Base-by-base conservation (phyloP, 2,113 vertebrate species). In the Jaculus jaculus region DNA sequence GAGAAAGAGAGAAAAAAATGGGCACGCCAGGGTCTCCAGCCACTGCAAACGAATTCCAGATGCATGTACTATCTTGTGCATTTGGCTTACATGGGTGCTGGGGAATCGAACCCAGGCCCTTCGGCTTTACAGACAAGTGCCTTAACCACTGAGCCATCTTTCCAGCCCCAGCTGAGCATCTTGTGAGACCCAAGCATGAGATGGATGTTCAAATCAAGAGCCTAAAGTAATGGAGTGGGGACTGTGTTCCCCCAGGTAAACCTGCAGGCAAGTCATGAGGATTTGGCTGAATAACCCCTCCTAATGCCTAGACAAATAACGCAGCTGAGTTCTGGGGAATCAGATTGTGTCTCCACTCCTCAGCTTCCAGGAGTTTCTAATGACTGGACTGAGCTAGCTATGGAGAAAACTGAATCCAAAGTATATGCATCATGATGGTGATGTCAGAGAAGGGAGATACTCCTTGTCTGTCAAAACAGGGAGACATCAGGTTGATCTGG, bases 241-340 rank as follows among this genome's bases (percentile, higher is more conserved):
- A 93, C 91, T 65, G 37, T 5, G 17, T 65, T 90, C 61, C 93
- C 94, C 84, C 74, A 87, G 84, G 91, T 82, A 95, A 96, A 93
- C 61, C 54, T 54, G 84, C 78, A 63, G 58, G 71, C 89, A 92
- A 89, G 84, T 61, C 34, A 0, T 72, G 23, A 20, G 23, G 89
- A 92, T 32, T 95, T 92, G 90, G 74, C 86, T 84, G 88, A 88
- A 54, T 92, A 94, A 96, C 86, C 94, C 80, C 4, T 28, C 77
- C 72, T 95, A 91, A 96, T 75, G 93, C 92, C 90, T 93, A 84
- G 54, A 81, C 66, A 96, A 95, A 92, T 63, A 95, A 89, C 30
- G 58, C 72, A 74, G 47, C 68, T 81, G 65, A 89, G 58, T 96
- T 87, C 92, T 90, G 69, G 58, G 63, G 95, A 96, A 92, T 83